Percentiles rank a stretch among this genome's conserved stretches.
Conservation (phyloP, 23 tunicate species). For the Ascidia mentula region DNA sequence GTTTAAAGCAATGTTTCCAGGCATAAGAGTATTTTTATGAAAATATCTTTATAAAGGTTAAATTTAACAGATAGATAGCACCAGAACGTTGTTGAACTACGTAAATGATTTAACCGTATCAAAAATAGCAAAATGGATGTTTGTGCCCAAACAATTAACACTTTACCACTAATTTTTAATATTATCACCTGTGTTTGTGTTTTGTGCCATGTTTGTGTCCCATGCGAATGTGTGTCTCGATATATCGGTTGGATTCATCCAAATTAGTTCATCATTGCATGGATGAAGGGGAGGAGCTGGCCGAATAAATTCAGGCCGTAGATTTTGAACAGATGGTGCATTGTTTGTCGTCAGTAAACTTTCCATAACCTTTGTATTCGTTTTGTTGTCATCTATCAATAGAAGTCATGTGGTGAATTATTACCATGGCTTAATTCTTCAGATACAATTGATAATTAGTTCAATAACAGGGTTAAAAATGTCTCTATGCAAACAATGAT, state of each 20-base stretch:
- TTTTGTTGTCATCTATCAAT: background rate
- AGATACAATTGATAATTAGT: too few species aligned
- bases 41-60: too few species aligned
- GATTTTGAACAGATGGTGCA: slow-evolving; percentile 49
- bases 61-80: too few species aligned
- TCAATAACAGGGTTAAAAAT: background rate
- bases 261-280: slow-evolving; percentile 66
- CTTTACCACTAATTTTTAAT: too few species aligned
- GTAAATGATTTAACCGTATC: too few species aligned
- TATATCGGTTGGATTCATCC: slow-evolving; percentile 87
- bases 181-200: slow-evolving; percentile 81
- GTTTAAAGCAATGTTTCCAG: too few species aligned
- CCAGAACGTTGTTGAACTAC: too few species aligned
- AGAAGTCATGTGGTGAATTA: too few species aligned
- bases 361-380: slow-evolving; percentile 49
- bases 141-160: too few species aligned
- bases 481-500: background rate
- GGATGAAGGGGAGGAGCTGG: slow-evolving; percentile 78
- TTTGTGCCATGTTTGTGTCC: slow-evolving; percentile 83
- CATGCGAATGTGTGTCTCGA: slow-evolving; percentile 56
- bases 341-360: slow-evolving; percentile 54
- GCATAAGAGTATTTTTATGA: too few species aligned
- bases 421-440: too few species aligned
- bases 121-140: too few species aligned
- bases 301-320: slow-evolving; percentile 75